A percentile compares a stretch with the other conserved stretches of the same genome.
These are phyloP conservation scores for Crocuta crocuta DNA, from an alignment of 2,113 vertebrate genomes.

Conservation along the genomic window DNA sequence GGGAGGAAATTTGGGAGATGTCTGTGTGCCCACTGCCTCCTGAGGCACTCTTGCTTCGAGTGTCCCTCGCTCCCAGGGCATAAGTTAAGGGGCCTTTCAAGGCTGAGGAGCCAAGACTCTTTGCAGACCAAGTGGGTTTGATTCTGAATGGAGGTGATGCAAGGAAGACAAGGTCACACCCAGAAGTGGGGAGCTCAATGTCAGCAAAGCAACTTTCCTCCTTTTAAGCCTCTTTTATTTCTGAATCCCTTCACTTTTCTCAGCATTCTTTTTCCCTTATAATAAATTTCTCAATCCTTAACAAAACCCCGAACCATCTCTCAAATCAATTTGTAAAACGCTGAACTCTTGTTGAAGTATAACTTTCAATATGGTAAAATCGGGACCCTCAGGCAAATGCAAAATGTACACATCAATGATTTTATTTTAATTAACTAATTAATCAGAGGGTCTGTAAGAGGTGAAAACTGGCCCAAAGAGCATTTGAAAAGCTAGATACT, in stretches of 20 bases:
- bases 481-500: not conserved
- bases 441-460: not conserved
- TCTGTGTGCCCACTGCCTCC: not conserved
- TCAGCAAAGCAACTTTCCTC: not conserved
- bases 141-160: not conserved
- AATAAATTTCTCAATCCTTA: not conserved
- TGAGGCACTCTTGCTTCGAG: not conserved
- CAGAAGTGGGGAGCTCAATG: not conserved
- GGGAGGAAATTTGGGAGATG: not conserved
- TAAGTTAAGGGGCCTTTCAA: not conserved
- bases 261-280: not conserved
- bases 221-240: not conserved
- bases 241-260: slow-evolving; percentile 26
- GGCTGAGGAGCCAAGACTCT: not conserved
- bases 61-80: not conserved
- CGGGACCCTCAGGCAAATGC: not conserved
- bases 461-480: not conserved
- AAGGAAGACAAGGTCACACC: not conserved
- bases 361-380: slow-evolving; percentile 39
- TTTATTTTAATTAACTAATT: not conserved
- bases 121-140: not conserved
- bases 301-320: not conserved
- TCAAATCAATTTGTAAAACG: not conserved
- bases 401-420: not conserved
- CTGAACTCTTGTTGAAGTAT: not conserved